Evolutionary conservation across 2,888 invertebrate genomes (phyloP).

Genomic region (Drosophila mimica): DNA sequence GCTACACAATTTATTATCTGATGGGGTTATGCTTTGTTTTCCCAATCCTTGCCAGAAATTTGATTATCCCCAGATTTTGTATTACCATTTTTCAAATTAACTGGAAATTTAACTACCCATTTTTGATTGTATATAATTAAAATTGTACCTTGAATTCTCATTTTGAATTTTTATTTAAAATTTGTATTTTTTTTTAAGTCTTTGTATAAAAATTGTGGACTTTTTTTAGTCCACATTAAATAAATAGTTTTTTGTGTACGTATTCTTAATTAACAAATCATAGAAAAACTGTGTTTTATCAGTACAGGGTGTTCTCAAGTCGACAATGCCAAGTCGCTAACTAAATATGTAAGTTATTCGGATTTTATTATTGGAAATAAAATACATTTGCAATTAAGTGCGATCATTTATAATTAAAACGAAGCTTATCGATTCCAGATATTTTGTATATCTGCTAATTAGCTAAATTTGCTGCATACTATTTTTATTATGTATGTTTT

Average conservation of each 20-base stretch:
- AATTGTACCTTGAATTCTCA: not conserved
- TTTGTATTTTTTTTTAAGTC: not conserved
- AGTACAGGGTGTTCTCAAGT: not conserved
- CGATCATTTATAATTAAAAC: not conserved
- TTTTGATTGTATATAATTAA: not conserved
- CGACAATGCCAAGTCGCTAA: not conserved
- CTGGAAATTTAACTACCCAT: not conserved
- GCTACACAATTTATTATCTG: too few relatives aligned
- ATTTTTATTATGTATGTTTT: slow-evolving; percentile 15
- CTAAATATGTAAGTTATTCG: not conserved
- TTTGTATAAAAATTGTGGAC: not conserved
- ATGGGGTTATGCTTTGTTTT: too few relatives aligned
- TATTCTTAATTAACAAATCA: not conserved
- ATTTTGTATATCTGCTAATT: slow-evolving; percentile 30
- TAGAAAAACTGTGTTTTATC: not conserved
- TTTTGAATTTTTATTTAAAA: not conserved
- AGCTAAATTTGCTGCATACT: not conserved
- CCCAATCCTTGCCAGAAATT: too few relatives aligned
- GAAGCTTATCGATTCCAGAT: not conserved
- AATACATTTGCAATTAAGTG: slow-evolving; percentile 6
- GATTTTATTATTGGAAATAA: not conserved
- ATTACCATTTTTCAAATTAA: too few relatives aligned
- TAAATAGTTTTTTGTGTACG: not conserved
- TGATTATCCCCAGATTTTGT: too few relatives aligned
- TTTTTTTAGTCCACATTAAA: not conserved